These are phyloP conservation scores for Netelia inedita DNA, from an alignment of 2,888 invertebrate genomes.

Conservation along the genomic window DNA sequence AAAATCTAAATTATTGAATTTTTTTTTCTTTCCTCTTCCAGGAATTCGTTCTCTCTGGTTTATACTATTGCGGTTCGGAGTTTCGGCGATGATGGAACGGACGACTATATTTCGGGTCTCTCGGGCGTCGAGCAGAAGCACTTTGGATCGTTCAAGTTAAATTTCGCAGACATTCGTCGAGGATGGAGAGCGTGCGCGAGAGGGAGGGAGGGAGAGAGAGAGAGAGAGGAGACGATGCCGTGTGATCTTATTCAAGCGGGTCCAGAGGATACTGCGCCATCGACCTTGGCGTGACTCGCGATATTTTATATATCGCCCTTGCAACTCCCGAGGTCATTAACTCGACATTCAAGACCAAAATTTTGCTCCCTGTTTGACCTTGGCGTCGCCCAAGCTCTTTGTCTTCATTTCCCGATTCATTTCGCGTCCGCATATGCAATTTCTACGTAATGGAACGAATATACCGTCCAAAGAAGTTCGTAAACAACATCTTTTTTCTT, in stretches of 20 bases:
- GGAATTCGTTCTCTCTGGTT: slow-evolving; percentile 48
- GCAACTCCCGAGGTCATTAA: slow-evolving; percentile 67
- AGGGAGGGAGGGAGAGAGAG: slow-evolving; percentile 55
- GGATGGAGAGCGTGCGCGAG: slow-evolving; percentile 2
- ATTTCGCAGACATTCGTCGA: slow-evolving; percentile 45
- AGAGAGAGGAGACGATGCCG: slow-evolving; percentile 42
- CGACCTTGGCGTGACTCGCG: slow-evolving; percentile 69
- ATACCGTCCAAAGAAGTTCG: background rate
- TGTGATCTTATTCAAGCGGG: slow-evolving; percentile 61
- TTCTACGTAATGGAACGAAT: slow-evolving; percentile 27
- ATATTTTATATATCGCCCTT: slow-evolving; percentile 61
- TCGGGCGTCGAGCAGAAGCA: slow-evolving; percentile 44
- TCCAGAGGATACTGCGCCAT: slow-evolving; percentile 62
- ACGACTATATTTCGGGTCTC: slow-evolving; percentile 21
- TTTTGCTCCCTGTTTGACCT: slow-evolving; percentile 56
- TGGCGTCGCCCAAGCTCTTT: slow-evolving; percentile 54
- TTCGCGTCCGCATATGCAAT: slow-evolving; percentile 21
- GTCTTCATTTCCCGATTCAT: slow-evolving; percentile 36
- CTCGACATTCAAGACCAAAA: slow-evolving; percentile 56
- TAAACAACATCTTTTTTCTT: background rate
- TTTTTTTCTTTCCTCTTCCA: slow-evolving; percentile 25
- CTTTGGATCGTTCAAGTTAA: slow-evolving; percentile 55
- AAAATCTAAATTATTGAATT: background rate
- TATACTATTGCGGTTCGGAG: slow-evolving; percentile 49
- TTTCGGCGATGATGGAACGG: slow-evolving; percentile 54